These are phyloP conservation scores for Drosophila gaucha DNA, from an alignment of 2,888 invertebrate species.

Conservation along the genomic window DNA sequence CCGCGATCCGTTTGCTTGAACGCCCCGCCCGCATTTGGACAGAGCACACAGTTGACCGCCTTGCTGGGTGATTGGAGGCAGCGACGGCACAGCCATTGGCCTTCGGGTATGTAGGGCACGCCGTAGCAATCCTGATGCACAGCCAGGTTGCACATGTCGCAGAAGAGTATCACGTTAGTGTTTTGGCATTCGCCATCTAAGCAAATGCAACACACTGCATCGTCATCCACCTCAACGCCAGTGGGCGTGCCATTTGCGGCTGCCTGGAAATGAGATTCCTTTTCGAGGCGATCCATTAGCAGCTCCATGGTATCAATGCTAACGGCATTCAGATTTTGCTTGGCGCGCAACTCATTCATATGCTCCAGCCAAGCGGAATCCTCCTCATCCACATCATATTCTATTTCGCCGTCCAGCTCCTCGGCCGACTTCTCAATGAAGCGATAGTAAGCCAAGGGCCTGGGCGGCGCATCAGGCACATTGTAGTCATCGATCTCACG, in stretches of 20 bases:
- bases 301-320: slow-evolving; percentile 95
- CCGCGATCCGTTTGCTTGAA: slow-evolving; percentile 98
- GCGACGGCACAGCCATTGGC: slow-evolving; percentile 98
- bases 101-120: slow-evolving; percentile 96
- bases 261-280: slow-evolving; percentile 97
- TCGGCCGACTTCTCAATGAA: slow-evolving; percentile 98
- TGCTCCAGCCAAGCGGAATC: slow-evolving; percentile 97
- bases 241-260: slow-evolving; percentile 89
- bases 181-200: slow-evolving; percentile 99
- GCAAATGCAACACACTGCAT: slow-evolving; percentile 99
- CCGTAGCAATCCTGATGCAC: slow-evolving; percentile 99
- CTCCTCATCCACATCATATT: slow-evolving; percentile 99
- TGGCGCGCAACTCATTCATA: slow-evolving; percentile 93
- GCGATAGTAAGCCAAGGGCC: slow-evolving; percentile 95
- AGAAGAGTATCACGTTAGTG: slow-evolving; percentile 98
- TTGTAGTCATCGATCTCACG: slow-evolving; percentile 91
- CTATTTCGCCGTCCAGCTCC: slow-evolving; percentile 96
- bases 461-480: slow-evolving; percentile 92
- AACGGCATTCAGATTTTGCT: slow-evolving; percentile 90
- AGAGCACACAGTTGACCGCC: slow-evolving; percentile 98
- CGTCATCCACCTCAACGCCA: slow-evolving; percentile 95
- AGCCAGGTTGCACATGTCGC: slow-evolving; percentile 99
- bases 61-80: slow-evolving; percentile 98
- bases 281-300: slow-evolving; percentile 98
- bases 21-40: slow-evolving; percentile 98